Base-by-base conservation (phyloP, 2,888 invertebrate genomes). In the Andrena chrysosceles region DNA sequence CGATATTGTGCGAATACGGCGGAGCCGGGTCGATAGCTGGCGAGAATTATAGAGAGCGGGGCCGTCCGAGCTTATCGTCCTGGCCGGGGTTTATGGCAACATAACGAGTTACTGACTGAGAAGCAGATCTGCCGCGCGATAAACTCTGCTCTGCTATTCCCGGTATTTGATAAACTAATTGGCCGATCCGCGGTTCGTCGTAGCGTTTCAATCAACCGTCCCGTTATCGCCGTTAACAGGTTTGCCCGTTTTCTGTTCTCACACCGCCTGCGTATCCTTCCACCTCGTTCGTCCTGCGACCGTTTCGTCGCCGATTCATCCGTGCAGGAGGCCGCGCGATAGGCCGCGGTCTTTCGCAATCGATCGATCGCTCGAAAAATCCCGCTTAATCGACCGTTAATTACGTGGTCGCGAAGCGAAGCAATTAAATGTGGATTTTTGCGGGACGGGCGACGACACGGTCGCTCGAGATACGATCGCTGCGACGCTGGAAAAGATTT, bases 121-220 rank as follows among this genome's bases (percentile, higher is more conserved):
- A 84, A 72, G 73, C 62, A 84, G 86, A 85, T 86, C 82, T 42
- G 49, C 42, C 62, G 10, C 7, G 54, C 77, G 83, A 86, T 88
- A 88, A 88, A 86, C 83, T 81, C 78, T 81, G 77, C 82, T 78
- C 78, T 52, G 86, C 83, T 86, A 85, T 86, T 81, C 88, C 70
- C 73, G 78, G 81, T 78, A 88, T 86, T 88, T 85, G 85, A 88
- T 88, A 88, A 88, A 83, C 81, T 88, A 88, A 88, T 85, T 84
- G 83, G 85, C 77, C 83, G 77, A 85, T 78, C 77, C 59, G 68
- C 79, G 71, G 69, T 62, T 80, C 81, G 80, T 86, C 81, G 68
- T 77, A 67, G 71, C 67, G 74, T 88, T 86, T 86, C 83, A 83
- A 88, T 87, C 81, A 78, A 23, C 64, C 86, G 69, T 86, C 73